Evolutionary conservation across 2,113 vertebrate species (phyloP), one percentile per base, ranked within the genome.

Genomic region (Lepus timidus): DNA sequence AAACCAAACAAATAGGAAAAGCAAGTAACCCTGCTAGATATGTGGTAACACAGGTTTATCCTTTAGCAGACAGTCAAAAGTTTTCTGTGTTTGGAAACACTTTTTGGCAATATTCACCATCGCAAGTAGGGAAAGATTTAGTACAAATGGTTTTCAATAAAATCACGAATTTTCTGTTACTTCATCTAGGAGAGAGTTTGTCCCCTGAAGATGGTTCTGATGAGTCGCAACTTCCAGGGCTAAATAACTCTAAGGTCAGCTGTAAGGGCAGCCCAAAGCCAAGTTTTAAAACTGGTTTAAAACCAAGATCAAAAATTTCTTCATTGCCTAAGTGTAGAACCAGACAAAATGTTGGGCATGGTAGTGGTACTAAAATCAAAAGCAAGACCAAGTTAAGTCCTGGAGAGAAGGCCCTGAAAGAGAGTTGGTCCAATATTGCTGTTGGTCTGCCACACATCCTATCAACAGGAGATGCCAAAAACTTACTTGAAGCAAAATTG

Each of bases 121-220:
- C 88, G 23, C 90, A 94, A 67, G 61, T 94, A 23, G 94, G 81
- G 4, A 91, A 85, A 36, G 93, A 97, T n/a, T 90, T 97, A 89
- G 82, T 96, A 9, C 89, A 96, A 75, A 80, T 83, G 14, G 97
- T 96, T 75, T 68, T 97, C 29, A 73, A 3, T 31, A 97, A 96
- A 31, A 93, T 97, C 8, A 82, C n/a, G 71, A 44, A 84, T n/a
- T 96, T 97, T 90, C 52, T 79, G n/a, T 95, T 94, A 73, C 2
- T 92, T 13, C 36, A 90, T 33, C 51, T 96, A 55, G 87, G 93
- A 82, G 67, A 93, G 4, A 64, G 1, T 12, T 65, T 89, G 12
- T 52, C 68, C 14, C 4, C 17, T 71, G 80, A 95, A 52, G 36
- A 31, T 36, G 29, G 44, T 79, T 86, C 84, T 27, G 55, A 96